Evolutionary conservation across 2,888 invertebrate species (phyloP).

Genomic region (Lymantria monacha): DNA sequence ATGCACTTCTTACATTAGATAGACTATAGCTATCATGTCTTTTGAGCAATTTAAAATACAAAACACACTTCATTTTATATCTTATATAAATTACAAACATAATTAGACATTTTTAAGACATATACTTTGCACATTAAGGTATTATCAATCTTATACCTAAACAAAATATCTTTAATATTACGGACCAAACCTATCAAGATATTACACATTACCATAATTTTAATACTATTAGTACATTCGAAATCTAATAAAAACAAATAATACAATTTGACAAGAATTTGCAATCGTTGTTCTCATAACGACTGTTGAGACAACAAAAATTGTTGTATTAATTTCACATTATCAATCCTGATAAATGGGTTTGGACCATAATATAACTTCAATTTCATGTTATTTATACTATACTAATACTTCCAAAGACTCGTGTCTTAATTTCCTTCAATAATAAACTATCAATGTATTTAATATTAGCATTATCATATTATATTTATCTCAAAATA

Average conservation of each 20-base stretch:
- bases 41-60: constrained; percentile 7
- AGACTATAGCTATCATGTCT: too few species aligned
- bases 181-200: not conserved
- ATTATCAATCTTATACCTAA: not conserved
- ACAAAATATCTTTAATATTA: not conserved
- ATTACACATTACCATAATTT: not conserved
- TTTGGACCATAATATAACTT: not conserved
- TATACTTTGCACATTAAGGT: not conserved
- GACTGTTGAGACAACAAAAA: too few species aligned
- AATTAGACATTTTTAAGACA: not conserved
- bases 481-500: not conserved
- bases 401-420: not conserved
- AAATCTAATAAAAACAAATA: too few species aligned
- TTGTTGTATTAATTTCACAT: too few species aligned
- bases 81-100: not conserved
- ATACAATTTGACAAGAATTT: too few species aligned
- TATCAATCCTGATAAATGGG: too few species aligned
- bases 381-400: not conserved
- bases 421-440: not conserved
- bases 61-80: constrained; percentile 19
- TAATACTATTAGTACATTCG: too few species aligned
- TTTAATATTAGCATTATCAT: not conserved
- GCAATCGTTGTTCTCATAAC: too few species aligned
- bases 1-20: too few species aligned
- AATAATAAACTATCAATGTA: not conserved